Conservation (phyloP, 1,140 invertebrate genomes). For the Bombus superbus region DNA sequence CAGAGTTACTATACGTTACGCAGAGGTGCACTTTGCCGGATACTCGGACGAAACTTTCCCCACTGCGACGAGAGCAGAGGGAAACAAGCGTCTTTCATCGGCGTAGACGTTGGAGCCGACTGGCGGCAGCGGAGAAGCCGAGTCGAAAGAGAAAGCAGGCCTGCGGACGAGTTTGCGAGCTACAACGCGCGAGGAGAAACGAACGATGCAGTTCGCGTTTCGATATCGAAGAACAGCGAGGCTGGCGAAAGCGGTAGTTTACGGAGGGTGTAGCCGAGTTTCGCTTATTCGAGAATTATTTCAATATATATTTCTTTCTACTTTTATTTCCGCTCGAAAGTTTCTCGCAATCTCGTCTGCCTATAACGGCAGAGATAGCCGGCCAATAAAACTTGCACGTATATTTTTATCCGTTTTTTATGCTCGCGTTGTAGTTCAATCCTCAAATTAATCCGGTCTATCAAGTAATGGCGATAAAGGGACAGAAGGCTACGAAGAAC, state of each 20-base stretch:
- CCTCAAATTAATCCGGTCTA: not conserved
- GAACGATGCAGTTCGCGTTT: too few species aligned
- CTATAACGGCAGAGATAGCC: not conserved
- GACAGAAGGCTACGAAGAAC: not conserved
- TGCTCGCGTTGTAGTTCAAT: not conserved
- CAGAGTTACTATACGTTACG: not conserved
- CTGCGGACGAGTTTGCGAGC: not conserved
- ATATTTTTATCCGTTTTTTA: not conserved
- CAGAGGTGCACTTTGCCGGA: conserved; percentile 7
- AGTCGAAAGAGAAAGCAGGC: not conserved
- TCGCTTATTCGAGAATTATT: too few species aligned
- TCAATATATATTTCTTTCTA: not conserved
- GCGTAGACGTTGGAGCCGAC: not conserved
- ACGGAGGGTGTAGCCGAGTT: too few species aligned
- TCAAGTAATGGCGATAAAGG: not conserved
- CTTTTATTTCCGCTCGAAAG: not conserved
- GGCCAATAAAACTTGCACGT: not conserved
- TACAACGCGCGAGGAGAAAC: not conserved
- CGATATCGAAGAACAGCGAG: too few species aligned
- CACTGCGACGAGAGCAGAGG: not conserved
- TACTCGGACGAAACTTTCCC: conserved; percentile 37
- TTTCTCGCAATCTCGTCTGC: too few species aligned
- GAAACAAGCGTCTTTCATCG: conserved; percentile 21
- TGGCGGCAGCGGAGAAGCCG: not conserved
- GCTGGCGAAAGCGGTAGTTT: too few species aligned